Conservation (phyloP, 2,113 vertebrate species). For the Amphiprion percula region DNA sequence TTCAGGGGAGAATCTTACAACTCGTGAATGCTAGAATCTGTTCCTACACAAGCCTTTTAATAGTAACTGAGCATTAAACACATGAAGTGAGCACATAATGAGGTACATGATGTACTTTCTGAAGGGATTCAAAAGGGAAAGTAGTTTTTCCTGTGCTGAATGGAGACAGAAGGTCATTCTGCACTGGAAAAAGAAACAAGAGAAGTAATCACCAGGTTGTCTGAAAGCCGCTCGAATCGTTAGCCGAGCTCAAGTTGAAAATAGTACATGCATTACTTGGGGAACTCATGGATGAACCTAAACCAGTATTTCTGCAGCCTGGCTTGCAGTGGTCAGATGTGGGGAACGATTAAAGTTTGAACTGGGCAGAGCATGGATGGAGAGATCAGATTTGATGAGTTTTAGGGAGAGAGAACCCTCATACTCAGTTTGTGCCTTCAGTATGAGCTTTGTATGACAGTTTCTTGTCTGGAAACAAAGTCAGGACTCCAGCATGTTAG, state of each 20-base stretch:
- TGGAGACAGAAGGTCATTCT: background rate
- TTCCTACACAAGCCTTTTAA: background rate
- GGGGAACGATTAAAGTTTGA: constrained; percentile 47
- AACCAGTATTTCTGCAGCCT: constrained; percentile 18
- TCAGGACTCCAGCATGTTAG: constrained; percentile 39
- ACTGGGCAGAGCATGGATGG: background rate
- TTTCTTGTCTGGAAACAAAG: constrained; percentile 36
- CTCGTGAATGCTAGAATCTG: background rate
- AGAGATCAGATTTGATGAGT: constrained; percentile 42
- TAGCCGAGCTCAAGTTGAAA: background rate
- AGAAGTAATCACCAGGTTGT: background rate
- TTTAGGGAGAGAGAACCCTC: background rate
- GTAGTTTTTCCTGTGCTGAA: background rate
- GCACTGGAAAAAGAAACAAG: background rate
- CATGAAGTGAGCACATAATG: background rate
- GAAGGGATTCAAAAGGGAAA: background rate
- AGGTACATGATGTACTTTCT: background rate
- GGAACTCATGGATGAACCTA: background rate
- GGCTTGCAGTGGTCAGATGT: constrained; percentile 1
- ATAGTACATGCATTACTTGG: background rate
- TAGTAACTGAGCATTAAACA: background rate
- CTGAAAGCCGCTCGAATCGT: background rate
- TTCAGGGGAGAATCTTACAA: background rate
- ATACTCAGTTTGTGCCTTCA: background rate
- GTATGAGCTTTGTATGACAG: constrained; percentile 42